Evolutionary conservation across 2,113 vertebrate species (phyloP).

Genomic region (Coptodon rendalli): DNA sequence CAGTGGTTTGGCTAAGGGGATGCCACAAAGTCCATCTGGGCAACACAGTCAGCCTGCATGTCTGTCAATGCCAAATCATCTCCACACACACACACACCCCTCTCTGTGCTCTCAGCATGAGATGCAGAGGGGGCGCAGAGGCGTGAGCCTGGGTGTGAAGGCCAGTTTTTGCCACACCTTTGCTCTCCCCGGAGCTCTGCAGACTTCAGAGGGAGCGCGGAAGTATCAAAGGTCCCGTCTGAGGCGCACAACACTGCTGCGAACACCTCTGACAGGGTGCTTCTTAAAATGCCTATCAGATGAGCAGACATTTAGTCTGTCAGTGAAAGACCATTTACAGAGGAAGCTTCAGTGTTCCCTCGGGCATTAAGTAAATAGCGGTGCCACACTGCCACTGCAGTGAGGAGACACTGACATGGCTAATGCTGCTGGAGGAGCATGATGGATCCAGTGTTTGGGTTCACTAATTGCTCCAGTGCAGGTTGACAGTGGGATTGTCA

Average conservation of each 20-base stretch:
- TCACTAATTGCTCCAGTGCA: conserved; percentile 55
- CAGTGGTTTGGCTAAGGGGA: background rate
- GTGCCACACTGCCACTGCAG: conserved; percentile 11
- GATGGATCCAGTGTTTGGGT: conserved; percentile 22
- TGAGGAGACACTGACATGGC: conserved; percentile 19
- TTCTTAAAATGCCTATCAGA: conserved; percentile 1
- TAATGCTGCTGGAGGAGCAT: conserved; percentile 9
- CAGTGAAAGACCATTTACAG: background rate
- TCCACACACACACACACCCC: background rate
- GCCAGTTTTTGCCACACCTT: background rate
- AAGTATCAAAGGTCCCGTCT: background rate
- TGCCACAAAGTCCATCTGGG: background rate
- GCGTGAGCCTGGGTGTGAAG: background rate
- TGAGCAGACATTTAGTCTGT: background rate
- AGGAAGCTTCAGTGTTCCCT: conserved; percentile 1
- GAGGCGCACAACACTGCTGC: background rate
- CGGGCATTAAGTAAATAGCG: conserved; percentile 20
- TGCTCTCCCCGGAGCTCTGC: background rate
- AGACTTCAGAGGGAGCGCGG: background rate
- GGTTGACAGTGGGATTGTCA: conserved; percentile 57
- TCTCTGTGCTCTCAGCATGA: background rate
- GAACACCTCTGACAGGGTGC: conserved; percentile 5
- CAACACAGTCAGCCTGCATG: background rate
- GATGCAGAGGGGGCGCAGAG: background rate
- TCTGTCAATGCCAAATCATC: background rate